phyloP scores from a whole-genome alignment of 2,888 invertebrate genomes.

The Hyposoter dolosus region DNA sequence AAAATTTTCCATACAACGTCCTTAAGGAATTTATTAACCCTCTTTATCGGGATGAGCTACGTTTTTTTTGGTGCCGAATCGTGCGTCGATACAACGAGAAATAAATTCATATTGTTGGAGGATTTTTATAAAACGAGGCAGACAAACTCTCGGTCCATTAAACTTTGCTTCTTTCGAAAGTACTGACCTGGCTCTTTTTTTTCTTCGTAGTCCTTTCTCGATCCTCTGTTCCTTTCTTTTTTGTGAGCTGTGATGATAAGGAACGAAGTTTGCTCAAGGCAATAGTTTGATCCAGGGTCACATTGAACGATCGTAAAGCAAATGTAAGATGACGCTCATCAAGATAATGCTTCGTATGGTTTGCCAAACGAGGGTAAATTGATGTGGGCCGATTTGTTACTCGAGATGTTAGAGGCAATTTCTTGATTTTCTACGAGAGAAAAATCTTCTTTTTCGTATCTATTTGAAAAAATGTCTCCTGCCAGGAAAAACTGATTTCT shows the following conservation, averaged over 20 bases:
- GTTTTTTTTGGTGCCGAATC: background rate
- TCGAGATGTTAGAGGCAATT: background rate
- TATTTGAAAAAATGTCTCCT: background rate
- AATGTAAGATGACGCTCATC: constrained; percentile 36
- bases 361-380: constrained; percentile 57
- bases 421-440: constrained; percentile 1
- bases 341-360: constrained; percentile 41
- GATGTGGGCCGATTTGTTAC: constrained; percentile 22
- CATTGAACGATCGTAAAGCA: constrained; percentile 32
- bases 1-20: too few species aligned
- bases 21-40: background rate
- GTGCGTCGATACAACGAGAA: background rate
- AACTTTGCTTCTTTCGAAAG: background rate
- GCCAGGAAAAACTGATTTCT: background rate
- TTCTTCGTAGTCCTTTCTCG: background rate
- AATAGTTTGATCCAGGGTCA: constrained; percentile 14
- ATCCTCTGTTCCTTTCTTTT: background rate
- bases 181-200: constrained; percentile 9
- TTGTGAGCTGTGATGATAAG: background rate
- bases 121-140: background rate
- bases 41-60: background rate
- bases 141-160: background rate
- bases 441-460: background rate
- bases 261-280: background rate
- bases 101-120: background rate